A percentile compares a stretch with the other conserved stretches of the same genome.
These are phyloP conservation scores for Lichenostomus cassidix DNA, from an alignment of 2,113 vertebrate genomes.

Conservation along the genomic window DNA sequence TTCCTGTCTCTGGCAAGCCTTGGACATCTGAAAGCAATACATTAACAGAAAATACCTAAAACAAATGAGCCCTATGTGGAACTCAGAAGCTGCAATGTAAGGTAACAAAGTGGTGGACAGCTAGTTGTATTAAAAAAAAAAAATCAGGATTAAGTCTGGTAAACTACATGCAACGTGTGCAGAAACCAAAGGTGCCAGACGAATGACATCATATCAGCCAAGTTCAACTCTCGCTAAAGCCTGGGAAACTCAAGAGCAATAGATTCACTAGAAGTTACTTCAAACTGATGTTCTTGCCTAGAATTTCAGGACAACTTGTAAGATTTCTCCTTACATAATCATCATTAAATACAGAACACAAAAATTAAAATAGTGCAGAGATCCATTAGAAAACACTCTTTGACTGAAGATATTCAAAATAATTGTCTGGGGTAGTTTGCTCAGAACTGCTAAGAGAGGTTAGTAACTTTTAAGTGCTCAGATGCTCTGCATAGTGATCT, in stretches of 20 bases:
- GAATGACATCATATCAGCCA: slow-evolving; percentile 7
- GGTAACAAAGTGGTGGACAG: background rate
- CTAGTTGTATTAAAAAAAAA: background rate
- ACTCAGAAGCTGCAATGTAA: background rate
- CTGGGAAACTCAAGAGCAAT: background rate
- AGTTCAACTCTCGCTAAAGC: background rate
- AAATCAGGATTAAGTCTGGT: background rate
- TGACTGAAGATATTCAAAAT: background rate
- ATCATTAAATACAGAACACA: background rate
- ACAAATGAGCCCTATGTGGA: background rate
- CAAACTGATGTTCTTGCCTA: background rate
- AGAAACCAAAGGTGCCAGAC: slow-evolving; percentile 39
- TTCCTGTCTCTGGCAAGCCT: background rate
- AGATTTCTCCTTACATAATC: background rate
- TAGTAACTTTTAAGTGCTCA: background rate
- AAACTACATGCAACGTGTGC: slow-evolving; percentile 10
- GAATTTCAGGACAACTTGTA: background rate
- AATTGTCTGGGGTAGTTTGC: background rate
- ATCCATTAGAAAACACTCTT: background rate
- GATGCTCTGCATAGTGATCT: background rate
- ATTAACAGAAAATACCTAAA: background rate
- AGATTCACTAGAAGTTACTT: background rate
- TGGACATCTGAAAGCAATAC: background rate
- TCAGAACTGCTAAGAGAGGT: background rate
- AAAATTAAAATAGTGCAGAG: background rate